Percentiles rank a stretch among this genome's conserved stretches.
Evolutionary conservation across 2,113 vertebrate species (phyloP).

Genomic region (Camarhynchus parvulus): DNA sequence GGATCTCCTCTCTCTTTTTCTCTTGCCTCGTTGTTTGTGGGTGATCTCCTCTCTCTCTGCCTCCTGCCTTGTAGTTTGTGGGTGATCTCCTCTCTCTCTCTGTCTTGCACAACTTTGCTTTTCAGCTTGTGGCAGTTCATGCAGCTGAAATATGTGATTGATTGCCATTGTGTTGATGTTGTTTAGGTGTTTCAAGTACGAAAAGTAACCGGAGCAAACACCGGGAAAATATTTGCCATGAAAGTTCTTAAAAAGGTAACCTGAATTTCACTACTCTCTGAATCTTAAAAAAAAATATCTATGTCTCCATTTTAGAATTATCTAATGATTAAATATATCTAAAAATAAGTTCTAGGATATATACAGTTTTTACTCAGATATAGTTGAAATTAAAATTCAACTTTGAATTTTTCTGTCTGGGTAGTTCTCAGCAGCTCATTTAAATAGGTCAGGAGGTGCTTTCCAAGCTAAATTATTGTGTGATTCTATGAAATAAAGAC

Average conservation of each 20-base stretch:
- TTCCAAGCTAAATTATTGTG: background rate
- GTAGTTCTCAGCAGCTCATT: background rate
- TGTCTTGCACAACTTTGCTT: background rate
- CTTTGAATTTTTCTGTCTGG: background rate
- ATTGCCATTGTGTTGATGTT: slow-evolving; percentile 20
- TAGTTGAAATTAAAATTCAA: background rate
- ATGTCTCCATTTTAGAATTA: background rate
- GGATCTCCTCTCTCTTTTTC: too few relatives aligned
- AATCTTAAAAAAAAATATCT: background rate
- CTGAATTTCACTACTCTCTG: background rate
- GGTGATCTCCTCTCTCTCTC: background rate
- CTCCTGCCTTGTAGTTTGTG: too few relatives aligned
- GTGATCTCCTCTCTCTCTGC: too few relatives aligned
- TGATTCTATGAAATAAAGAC: background rate
- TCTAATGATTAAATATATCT: background rate
- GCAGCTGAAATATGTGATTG: background rate
- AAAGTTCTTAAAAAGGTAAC: slow-evolving; percentile 98
- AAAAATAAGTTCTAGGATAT: background rate
- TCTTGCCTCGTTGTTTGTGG: too few relatives aligned
- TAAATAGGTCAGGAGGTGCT: background rate
- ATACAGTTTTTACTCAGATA: background rate
- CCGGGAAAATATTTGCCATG: slow-evolving; percentile 98
- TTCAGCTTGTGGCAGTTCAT: background rate
- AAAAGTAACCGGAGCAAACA: slow-evolving; percentile 91
- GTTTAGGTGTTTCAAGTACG: slow-evolving; percentile 96